Evolutionary conservation across 23 tunicate genomes (phyloP).

Genomic region (Phallusia fumigata): DNA sequence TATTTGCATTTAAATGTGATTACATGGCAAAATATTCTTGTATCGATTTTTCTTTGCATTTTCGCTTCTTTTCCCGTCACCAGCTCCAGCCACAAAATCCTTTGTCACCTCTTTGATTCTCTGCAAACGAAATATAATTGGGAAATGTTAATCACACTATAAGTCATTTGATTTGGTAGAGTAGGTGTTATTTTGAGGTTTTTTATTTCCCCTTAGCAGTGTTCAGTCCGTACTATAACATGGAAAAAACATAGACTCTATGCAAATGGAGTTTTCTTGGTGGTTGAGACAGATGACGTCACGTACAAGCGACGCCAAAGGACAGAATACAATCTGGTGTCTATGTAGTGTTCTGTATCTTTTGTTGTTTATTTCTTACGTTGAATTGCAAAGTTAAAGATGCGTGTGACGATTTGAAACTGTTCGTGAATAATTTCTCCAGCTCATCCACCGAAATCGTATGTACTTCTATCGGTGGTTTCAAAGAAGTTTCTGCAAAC

Average conservation of each 20-base stretch:
- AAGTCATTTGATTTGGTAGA: no score
- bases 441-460: neutral
- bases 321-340: no score
- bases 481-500: neutral
- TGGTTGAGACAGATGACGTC: no score
- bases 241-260: no score
- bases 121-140: neutral
- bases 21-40: slow-evolving; percentile 39
- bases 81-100: neutral
- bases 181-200: no score
- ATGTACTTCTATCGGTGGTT: neutral
- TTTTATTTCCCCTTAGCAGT: no score
- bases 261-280: no score
- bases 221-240: no score
- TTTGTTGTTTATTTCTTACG: neutral
- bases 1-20: neutral
- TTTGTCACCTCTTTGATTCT: neutral
- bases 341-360: no score
- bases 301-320: no score
- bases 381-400: neutral
- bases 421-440: neutral
- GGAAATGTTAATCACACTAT: no score
- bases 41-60: slow-evolving; percentile 21
- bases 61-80: slow-evolving; percentile 4
- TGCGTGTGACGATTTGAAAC: neutral